A percentile compares a stretch with the other conserved stretches of the same genome.
These are phyloP conservation scores for Daktulosphaira vitifoliae DNA, from an alignment of 1,140 invertebrate species.

Conservation along the genomic window DNA sequence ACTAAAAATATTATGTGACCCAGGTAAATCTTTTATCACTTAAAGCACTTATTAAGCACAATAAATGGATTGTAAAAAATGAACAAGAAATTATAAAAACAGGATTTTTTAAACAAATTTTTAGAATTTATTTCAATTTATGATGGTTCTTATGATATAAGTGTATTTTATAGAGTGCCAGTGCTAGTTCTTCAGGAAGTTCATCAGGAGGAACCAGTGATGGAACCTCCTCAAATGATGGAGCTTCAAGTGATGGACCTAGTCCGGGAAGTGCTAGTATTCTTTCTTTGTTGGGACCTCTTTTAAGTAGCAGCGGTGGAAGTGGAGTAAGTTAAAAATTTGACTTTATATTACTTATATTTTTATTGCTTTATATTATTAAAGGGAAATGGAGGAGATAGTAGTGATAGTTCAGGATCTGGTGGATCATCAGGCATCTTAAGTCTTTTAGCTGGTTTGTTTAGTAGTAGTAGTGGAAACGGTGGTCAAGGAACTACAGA, in stretches of 20 bases:
- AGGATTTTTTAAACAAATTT: no score
- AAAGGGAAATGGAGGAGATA: slow-evolving; percentile 21
- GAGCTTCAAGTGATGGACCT: background rate
- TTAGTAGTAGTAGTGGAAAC: slow-evolving; percentile 35
- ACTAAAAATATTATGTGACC: no score
- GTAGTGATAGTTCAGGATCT: background rate
- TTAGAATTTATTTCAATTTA: no score
- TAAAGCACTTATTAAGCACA: no score
- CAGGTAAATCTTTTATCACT: no score
- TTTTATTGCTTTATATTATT: background rate
- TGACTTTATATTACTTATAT: no score
- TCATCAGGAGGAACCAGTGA: background rate
- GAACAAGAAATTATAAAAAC: no score
- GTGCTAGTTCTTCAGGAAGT: background rate
- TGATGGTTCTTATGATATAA: no score
- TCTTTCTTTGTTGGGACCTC: slow-evolving; percentile 6
- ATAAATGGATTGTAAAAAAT: no score
- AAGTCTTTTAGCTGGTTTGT: slow-evolving; percentile 30
- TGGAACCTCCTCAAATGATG: background rate
- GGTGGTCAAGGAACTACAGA: background rate
- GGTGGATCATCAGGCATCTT: slow-evolving; percentile 34
- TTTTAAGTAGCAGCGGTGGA: slow-evolving; percentile 32
- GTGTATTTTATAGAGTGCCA: background rate
- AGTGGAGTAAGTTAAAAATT: slow-evolving; percentile 35
- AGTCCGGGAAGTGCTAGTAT: slow-evolving; percentile 1